These are phyloP conservation scores for Microctenopoma stevenorrisi DNA, from an alignment of 2,797 vertebrate species.

Conservation along the genomic window DNA sequence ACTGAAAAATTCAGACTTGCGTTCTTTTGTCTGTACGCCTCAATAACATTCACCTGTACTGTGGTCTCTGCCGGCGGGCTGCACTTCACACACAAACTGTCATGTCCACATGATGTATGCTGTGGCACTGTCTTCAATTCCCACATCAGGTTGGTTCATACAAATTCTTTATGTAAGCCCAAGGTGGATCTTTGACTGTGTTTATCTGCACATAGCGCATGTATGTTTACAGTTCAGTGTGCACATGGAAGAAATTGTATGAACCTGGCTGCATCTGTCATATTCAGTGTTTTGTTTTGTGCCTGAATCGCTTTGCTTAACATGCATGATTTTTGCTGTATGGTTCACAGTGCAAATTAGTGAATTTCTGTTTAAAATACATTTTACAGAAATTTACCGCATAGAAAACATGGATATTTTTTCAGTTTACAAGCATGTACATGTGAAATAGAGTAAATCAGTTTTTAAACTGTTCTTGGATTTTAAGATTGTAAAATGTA, in stretches of 20 bases:
- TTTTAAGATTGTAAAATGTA: too few species aligned
- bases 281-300: conserved; percentile 15
- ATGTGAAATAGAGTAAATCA: too few species aligned
- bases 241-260: conserved; percentile 3
- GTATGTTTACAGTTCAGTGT: conserved; percentile 29
- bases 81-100: conserved; percentile 27
- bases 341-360: conserved; percentile 13
- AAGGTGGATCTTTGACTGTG: conserved; percentile 32
- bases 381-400: too few species aligned
- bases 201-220: conserved; percentile 20
- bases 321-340: conserved; percentile 24
- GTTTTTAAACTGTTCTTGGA: too few species aligned
- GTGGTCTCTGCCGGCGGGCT: conserved; percentile 27
- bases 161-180: conserved; percentile 17
- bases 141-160: conserved; percentile 22
- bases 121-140: conserved; percentile 18
- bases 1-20: conserved; percentile 12
- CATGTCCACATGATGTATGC: conserved; percentile 32
- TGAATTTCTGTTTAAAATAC: conserved; percentile 14
- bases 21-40: conserved; percentile 4
- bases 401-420: too few species aligned
- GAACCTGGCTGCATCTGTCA: conserved; percentile 5
- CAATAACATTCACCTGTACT: conserved; percentile 6
- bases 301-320: conserved; percentile 33
- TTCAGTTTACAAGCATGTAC: too few species aligned